Conservation (phyloP, 2,113 vertebrate genomes). For the Pygoscelis adeliae region DNA sequence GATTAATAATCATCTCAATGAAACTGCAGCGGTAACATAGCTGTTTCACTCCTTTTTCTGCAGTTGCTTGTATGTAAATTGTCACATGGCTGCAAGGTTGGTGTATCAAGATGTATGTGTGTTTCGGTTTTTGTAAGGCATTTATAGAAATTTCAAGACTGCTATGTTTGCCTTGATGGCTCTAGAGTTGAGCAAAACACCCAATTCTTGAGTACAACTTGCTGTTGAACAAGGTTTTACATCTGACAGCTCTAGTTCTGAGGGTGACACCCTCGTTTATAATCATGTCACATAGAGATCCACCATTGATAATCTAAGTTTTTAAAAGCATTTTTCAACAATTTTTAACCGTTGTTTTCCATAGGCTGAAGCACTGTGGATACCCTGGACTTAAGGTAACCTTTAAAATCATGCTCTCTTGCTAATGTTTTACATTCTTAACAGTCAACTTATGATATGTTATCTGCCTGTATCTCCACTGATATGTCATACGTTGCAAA, state of each 20-base stretch:
- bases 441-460: not conserved
- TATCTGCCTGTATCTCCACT: not conserved
- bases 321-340: not conserved
- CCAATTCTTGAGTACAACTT: not conserved
- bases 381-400: not conserved
- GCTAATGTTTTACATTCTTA: not conserved
- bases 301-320: rapidly evolving
- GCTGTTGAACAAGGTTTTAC: not conserved
- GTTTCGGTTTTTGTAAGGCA: not conserved
- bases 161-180: not conserved
- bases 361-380: not conserved
- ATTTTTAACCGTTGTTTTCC: not conserved
- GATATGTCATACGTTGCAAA: rapidly evolving
- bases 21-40: not conserved
- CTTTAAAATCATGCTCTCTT: not conserved
- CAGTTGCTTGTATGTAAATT: not conserved
- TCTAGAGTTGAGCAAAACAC: not conserved
- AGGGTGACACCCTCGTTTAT: not conserved
- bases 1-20: not conserved
- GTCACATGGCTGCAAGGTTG: not conserved
- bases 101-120: not conserved
- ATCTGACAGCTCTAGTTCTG: not conserved
- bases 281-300: rapidly evolving
- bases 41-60: not conserved
- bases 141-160: not conserved